phyloP scores from a whole-genome alignment of 2,888 invertebrate species.

The Harpagoxenus sublaevis region DNA sequence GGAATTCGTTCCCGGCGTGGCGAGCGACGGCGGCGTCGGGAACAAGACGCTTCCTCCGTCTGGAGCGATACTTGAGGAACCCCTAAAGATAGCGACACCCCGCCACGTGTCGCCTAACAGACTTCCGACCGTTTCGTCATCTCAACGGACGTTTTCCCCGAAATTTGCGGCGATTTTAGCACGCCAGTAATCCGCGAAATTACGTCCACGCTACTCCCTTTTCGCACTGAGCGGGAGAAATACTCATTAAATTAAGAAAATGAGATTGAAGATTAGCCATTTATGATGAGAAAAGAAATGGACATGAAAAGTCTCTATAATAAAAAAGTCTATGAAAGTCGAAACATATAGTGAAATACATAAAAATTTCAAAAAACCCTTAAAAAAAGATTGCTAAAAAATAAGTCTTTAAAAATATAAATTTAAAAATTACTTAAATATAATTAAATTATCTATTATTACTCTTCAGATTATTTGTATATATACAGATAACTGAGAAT shows the following conservation, averaged over 20 bases:
- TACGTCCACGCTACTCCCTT: not conserved
- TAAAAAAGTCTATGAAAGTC: not conserved
- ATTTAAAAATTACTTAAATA: not conserved
- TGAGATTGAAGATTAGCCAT: not conserved
- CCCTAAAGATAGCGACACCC: conserved; percentile 60
- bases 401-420: not conserved
- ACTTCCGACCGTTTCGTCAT: conserved; percentile 54
- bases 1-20: conserved; percentile 47
- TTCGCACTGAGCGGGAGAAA: not conserved
- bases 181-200: conserved; percentile 4
- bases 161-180: conserved; percentile 41
- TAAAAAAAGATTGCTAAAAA: not conserved
- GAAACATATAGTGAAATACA: not conserved
- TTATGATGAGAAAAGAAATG: not conserved
- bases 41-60: conserved; percentile 43
- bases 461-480: not conserved
- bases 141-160: conserved; percentile 34
- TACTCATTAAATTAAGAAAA: conserved; percentile 9
- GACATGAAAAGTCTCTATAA: not conserved
- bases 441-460: not conserved
- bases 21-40: conserved; percentile 3
- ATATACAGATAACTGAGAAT: not conserved
- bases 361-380: not conserved
- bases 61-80: conserved; percentile 39
- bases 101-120: conserved; percentile 48